Evolutionary conservation across 1,140 invertebrate species (phyloP).

Genomic region (Drosophila sulfurigaster): DNA sequence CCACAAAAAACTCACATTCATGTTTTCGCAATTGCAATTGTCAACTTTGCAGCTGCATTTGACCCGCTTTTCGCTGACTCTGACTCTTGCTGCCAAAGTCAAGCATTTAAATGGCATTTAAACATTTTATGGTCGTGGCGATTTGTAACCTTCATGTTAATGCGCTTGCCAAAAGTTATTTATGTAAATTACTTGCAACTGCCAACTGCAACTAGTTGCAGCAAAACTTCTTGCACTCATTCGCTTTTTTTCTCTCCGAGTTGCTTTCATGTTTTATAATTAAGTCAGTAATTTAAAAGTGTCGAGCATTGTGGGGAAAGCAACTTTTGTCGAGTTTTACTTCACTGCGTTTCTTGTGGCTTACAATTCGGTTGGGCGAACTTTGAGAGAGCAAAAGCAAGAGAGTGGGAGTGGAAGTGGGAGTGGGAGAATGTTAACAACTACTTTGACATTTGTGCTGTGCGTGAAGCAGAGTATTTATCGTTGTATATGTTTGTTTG

Average conservation of each 20-base stretch:
- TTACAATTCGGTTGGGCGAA: conserved; percentile 69
- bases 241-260: conserved; percentile 6
- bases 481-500: conserved; percentile 50
- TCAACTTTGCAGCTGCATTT: conserved; percentile 30
- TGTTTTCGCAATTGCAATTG: conserved; percentile 8
- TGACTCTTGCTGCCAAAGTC: conserved; percentile 49
- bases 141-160: conserved; percentile 80
- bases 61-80: conserved; percentile 45
- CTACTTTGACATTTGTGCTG: conserved; percentile 75
- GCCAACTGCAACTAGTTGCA: conserved; percentile 55
- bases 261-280: conserved; percentile 79
- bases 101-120: conserved; percentile 76
- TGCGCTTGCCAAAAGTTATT: conserved; percentile 68
- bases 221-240: conserved; percentile 13
- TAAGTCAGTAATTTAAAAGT: conserved; percentile 82
- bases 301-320: conserved; percentile 51
- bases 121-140: conserved; percentile 65
- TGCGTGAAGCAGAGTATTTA: conserved; percentile 22
- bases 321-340: conserved; percentile 71
- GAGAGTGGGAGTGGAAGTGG: background rate
- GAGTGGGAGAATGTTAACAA: conserved; percentile 74
- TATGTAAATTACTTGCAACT: conserved; percentile 76
- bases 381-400: conserved; percentile 46
- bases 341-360: conserved; percentile 78
- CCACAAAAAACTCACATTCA: background rate